Base-by-base conservation (phyloP, 2,888 invertebrate genomes). In the Hyalella azteca region DNA sequence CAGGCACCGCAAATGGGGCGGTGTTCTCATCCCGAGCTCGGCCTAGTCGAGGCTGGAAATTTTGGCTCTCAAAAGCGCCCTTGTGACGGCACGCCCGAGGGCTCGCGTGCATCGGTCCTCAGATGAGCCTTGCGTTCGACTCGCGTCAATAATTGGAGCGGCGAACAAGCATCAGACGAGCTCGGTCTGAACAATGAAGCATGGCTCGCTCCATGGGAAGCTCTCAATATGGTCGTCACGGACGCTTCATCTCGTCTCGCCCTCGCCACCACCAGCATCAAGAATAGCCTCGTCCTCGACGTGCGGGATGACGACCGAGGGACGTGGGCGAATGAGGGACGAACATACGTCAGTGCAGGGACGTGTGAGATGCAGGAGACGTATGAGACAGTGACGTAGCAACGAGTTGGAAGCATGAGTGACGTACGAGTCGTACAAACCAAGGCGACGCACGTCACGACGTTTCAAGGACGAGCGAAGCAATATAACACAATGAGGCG, bases 101-200 rank as follows among this genome's bases (percentile, higher is more conserved):
- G 66, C 22, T 36, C 4, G 66, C 7, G 66, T 7, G 29, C 39
- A 3, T 36, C 32, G n/a, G 66, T 29, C 9, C 66, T 19, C 19
- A 36, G 66, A 36, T 36, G 66, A 66, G 36, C 66, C 36, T 66
- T 36, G 13, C 36, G 32, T 36, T 22, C 22, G 26, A n/a, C 75
- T 29, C 40, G 45, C 45, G 75, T 48, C 75, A 75, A 75, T 75
- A 75, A 75, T 75, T 75, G 75, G 75, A 75, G 45, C 22, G 75
- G 22, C 11, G 45, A 15, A 39, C 66, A 66, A 66, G 66, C 66
- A 66, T 66, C 66, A 66, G 29, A 39, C 66, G 29, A 39, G 11
- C 36, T 32, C 66, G 19, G 66, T n/a, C 36, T 36, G 40, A 75
- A 75, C 75, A 75, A 75, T 75, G 45, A 75, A 29, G 41, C 66